These are phyloP conservation scores for Todus mexicanus DNA, from an alignment of 2,797 vertebrate genomes.

Conservation along the genomic window DNA sequence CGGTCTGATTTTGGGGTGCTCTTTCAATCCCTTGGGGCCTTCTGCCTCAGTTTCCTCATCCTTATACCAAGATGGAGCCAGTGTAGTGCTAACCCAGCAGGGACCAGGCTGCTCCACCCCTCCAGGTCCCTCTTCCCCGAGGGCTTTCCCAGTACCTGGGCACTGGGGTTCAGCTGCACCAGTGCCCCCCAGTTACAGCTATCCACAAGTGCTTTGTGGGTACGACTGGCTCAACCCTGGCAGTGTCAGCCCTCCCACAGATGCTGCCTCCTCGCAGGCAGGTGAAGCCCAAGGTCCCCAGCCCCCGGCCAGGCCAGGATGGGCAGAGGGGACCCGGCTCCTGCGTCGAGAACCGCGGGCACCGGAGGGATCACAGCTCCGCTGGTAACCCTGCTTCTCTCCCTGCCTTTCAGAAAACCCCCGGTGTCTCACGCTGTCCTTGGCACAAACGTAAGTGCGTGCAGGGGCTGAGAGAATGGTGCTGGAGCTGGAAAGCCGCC, in stretches of 20 bases:
- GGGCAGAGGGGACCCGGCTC: background rate
- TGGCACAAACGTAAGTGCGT: constrained; percentile 77
- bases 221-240: background rate
- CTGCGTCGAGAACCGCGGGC: accelerated
- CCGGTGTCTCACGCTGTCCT: constrained; percentile 74
- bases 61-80: accelerated
- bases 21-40: background rate
- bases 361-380: background rate
- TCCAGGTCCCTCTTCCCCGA: accelerated
- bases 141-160: background rate
- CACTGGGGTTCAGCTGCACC: background rate
- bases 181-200: background rate
- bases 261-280: accelerated
- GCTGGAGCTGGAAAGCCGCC: background rate
- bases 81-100: background rate
- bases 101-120: background rate
- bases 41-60: background rate
- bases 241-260: accelerated
- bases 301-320: background rate
- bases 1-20: background rate
- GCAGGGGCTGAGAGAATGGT: background rate
- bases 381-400: constrained; percentile 46
- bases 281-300: background rate
- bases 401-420: constrained; percentile 75
- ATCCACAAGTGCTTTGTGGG: background rate